A percentile compares a stretch with the other conserved stretches of the same genome.
These are phyloP conservation scores for Gorsachius goisagi DNA, from an alignment of 2,113 vertebrate genomes.

Conservation along the genomic window DNA sequence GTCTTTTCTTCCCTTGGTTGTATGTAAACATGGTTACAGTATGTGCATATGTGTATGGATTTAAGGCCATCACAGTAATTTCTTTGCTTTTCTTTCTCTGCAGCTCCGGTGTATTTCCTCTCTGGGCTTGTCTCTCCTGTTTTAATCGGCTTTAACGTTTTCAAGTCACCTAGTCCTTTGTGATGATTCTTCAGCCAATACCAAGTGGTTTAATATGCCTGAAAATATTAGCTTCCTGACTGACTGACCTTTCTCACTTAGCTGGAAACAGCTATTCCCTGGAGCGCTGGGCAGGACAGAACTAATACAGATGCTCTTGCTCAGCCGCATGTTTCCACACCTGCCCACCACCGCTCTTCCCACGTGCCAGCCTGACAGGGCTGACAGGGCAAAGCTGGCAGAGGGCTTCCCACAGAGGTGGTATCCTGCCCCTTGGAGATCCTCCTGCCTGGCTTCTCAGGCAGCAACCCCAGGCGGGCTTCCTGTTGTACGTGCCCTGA, in stretches of 20 bases:
- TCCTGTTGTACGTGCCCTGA: background rate
- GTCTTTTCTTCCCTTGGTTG: background rate
- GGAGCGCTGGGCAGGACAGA: background rate
- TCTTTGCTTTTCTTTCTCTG: background rate
- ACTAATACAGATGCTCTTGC: background rate
- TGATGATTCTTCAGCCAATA: background rate
- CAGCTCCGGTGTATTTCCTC: background rate
- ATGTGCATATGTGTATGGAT: rapidly evolving
- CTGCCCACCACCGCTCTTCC: background rate
- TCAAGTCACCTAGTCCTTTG: background rate
- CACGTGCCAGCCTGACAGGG: background rate
- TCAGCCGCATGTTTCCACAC: rapidly evolving
- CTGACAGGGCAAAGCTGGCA: background rate
- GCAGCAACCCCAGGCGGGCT: background rate
- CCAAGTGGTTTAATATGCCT: background rate
- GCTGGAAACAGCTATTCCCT: background rate
- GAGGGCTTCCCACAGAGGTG: rapidly evolving
- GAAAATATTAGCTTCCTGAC: background rate
- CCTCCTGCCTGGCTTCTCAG: background rate
- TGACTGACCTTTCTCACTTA: background rate
- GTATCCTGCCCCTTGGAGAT: background rate
- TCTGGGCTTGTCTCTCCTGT: background rate
- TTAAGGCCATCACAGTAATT: background rate
- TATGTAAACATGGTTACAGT: background rate
- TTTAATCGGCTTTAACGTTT: conserved; percentile 6